Conservation (phyloP, 1,140 invertebrate species). For the Euura saliciscinereae region DNA sequence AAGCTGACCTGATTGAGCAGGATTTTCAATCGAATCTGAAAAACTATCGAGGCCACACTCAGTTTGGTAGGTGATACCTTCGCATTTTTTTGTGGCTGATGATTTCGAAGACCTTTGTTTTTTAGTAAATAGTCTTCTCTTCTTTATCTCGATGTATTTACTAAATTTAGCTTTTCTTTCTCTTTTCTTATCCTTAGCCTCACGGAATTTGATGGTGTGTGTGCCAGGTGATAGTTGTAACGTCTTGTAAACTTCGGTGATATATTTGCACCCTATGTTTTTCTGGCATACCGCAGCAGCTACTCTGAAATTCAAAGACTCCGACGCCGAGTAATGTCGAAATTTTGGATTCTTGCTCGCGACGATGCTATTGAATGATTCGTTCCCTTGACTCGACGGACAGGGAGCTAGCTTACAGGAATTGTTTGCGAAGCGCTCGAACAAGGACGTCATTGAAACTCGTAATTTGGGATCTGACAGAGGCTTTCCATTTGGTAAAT, state of each 20-base stretch:
- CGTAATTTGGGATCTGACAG: not conserved
- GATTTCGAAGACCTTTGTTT: slow-evolving; percentile 19
- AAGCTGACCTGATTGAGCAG: slow-evolving; percentile 9
- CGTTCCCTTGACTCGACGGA: slow-evolving; percentile 28
- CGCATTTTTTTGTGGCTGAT: not conserved
- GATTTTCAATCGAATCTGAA: slow-evolving; percentile 20
- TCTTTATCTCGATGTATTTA: slow-evolving; percentile 11
- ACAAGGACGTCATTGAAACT: not conserved
- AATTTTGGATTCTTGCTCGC: slow-evolving; percentile 26
- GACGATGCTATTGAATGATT: slow-evolving; percentile 29
- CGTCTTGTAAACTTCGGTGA: slow-evolving; percentile 17
- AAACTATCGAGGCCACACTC: slow-evolving; percentile 11
- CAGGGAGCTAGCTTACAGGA: slow-evolving; percentile 18
- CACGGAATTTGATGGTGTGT: slow-evolving; percentile 17
- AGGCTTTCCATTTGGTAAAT: not conserved
- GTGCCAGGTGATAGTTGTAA: slow-evolving; percentile 20
- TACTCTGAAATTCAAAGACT: slow-evolving; percentile 23
- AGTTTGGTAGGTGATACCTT: slow-evolving; percentile 25
- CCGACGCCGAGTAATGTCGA: slow-evolving; percentile 25
- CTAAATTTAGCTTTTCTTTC: not conserved
- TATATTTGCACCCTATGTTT: slow-evolving; percentile 23
- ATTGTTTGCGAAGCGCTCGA: slow-evolving; percentile 17
- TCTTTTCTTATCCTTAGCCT: slow-evolving; percentile 12
- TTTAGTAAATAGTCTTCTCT: slow-evolving; percentile 15
- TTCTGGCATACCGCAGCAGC: slow-evolving; percentile 27